Percentiles rank a stretch among this genome's conserved stretches.
These are phyloP conservation scores for Campylorhamphus procurvoides DNA, from an alignment of 2,113 vertebrate species.

Conservation along the genomic window DNA sequence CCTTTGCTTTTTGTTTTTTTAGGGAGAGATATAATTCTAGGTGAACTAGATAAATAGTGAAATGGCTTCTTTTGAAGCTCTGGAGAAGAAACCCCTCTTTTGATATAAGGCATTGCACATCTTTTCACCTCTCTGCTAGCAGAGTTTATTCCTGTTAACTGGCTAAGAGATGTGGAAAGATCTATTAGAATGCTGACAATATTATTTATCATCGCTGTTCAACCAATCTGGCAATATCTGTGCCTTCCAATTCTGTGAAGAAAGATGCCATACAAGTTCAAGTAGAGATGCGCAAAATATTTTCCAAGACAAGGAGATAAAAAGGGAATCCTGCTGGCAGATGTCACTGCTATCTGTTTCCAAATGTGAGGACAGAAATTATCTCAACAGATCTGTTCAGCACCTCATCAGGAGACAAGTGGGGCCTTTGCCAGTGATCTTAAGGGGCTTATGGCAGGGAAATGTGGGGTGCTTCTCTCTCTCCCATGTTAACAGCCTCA, in stretches of 20 bases:
- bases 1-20: constrained; percentile 14
- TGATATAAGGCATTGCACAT: neutral
- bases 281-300: neutral
- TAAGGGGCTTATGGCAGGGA: neutral
- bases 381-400: neutral
- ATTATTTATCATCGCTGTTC: neutral
- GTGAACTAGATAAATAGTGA: neutral
- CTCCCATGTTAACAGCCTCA: neutral
- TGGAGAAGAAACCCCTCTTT: neutral
- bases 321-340: neutral
- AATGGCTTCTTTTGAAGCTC: constrained; percentile 57
- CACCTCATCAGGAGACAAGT: neutral
- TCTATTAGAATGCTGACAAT: neutral
- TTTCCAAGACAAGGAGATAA: neutral
- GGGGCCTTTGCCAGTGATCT: neutral
- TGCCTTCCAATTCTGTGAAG: neutral
- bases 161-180: neutral
- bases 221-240: neutral
- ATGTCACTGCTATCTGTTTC: neutral
- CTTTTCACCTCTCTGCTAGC: constrained; percentile 21
- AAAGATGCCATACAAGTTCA: neutral
- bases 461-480: neutral
- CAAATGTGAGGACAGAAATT: neutral
- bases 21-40: neutral
- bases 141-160: constrained; percentile 20